Percentiles rank a stretch among this genome's conserved stretches.
Conservation (phyloP, 2,888 invertebrate genomes). For the Hartigia nigra region DNA sequence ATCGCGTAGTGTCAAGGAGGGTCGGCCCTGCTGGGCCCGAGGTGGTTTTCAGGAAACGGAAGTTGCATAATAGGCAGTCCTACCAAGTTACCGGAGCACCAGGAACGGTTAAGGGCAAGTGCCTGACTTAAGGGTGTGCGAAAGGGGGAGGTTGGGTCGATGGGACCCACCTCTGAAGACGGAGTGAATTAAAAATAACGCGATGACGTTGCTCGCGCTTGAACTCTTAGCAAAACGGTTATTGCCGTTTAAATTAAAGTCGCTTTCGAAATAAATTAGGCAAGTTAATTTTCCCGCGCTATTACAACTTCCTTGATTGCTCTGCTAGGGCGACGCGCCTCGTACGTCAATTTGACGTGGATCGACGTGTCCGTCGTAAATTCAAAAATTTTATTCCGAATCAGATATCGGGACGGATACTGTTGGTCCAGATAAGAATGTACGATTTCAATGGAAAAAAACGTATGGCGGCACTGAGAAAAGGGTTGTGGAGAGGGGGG, state of each 20-base stretch:
- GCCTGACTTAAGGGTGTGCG: neutral
- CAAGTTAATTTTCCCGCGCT: conserved; percentile 17
- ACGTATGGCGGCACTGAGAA: neutral
- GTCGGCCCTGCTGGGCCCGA: too few relatives aligned
- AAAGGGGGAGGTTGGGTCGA: neutral
- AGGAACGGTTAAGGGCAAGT: neutral
- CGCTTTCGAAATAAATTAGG: conserved; percentile 21
- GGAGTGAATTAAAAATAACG: conserved; percentile 29
- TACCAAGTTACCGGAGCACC: neutral
- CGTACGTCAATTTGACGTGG: neutral
- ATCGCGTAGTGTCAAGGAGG: too few relatives aligned
- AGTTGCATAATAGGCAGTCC: neutral
- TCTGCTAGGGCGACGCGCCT: neutral
- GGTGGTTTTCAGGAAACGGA: neutral
- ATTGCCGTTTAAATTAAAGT: conserved; percentile 19
- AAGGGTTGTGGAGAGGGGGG: neutral
- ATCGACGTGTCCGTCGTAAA: too few relatives aligned
- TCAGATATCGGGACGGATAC: too few relatives aligned
- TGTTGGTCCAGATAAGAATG: neutral
- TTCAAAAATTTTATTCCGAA: neutral
- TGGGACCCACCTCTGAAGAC: neutral
- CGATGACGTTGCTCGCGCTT: conserved; percentile 27
- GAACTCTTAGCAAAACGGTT: conserved; percentile 14
- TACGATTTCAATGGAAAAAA: neutral
- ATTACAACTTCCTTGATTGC: neutral